These are phyloP conservation scores for Pocillopora damicornis DNA, from an alignment of 64 coral and sea anemone species.

Conservation along the genomic window DNA sequence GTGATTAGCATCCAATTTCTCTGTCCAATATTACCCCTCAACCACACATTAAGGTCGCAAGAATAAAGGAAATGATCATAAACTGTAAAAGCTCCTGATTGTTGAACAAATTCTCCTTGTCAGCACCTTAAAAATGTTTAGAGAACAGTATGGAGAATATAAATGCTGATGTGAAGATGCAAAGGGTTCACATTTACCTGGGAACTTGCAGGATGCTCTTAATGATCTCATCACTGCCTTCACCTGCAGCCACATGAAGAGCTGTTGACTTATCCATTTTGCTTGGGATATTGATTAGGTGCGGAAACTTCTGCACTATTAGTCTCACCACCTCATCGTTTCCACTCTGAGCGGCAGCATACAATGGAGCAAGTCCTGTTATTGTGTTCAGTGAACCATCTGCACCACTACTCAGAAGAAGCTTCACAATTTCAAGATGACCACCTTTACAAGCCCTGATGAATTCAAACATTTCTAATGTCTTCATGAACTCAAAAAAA, in stretches of 20 bases:
- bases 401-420: conserved; percentile 64
- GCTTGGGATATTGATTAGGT: conserved; percentile 48
- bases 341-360: conserved; percentile 72
- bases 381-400: conserved; percentile 64
- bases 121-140: too few relatives aligned
- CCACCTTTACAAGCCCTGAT: conserved; percentile 74
- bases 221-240: conserved; percentile 64
- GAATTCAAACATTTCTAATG: not conserved
- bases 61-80: too few relatives aligned
- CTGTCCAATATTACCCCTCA: too few relatives aligned
- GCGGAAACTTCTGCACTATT: conserved; percentile 67
- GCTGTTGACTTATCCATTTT: conserved; percentile 76
- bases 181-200: conserved; percentile 46
- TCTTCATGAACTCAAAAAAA: too few relatives aligned
- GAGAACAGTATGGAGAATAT: too few relatives aligned
- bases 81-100: too few relatives aligned
- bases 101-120: too few relatives aligned
- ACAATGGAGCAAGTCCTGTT: conserved; percentile 89
- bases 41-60: too few relatives aligned
- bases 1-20: too few relatives aligned
- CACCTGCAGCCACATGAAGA: conserved; percentile 82
- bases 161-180: too few relatives aligned
- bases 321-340: conserved; percentile 74
- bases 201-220: conserved; percentile 72
- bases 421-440: conserved; percentile 65